Evolutionary conservation across 1,140 invertebrate genomes (phyloP), one percentile per base, ranked within the genome.

Genomic region (Procambarus virginalis): DNA sequence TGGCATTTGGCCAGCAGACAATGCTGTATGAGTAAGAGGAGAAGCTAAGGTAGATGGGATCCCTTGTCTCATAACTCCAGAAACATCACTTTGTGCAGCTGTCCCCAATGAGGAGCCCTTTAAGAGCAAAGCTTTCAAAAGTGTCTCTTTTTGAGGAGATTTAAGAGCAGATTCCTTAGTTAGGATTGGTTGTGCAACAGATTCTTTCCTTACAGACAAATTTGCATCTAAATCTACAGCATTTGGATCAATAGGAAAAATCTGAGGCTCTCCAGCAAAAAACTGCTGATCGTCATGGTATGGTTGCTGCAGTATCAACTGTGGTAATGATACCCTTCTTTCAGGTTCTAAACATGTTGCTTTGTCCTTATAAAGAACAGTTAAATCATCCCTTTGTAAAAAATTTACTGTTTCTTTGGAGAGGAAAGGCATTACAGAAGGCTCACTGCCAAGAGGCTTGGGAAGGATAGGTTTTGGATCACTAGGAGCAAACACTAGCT

Each of bases 361-460:
- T 49, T 77, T 84, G 46, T 89, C 88, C 48, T 89, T 89, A 49
- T 89, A 89, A 17, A 89, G 68, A 14, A 89, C 88, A 48, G 81
- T 89, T 73, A 90, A 60, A 22, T 85, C 83, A 85, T 90, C 89
- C 55, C 64, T 90, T 82, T 90, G 89, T 76, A 90, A 86, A 82
- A 90, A 86, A 85, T 46, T 90, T n/a, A 90, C 89, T 5, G 89
- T 90, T 80, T 90, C 89, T 84, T 81, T 90, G 68, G 89, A 90
- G 79, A 90, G 89, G 84, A 90, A 90, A 90, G 89, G 89, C 89
- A 90, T 86, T n/a, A 90, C 77, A 73, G 83, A 80, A 80, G 83
- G 89, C 51, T 90, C 89, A 75, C 64, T 73, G 34, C 76, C 78
- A 81, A 58, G 77, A 51, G 89, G 83, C 58, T 90, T 90, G 83